phyloP scores from a whole-genome alignment of 2,797 vertebrate species.

The Capromys pilorides region DNA sequence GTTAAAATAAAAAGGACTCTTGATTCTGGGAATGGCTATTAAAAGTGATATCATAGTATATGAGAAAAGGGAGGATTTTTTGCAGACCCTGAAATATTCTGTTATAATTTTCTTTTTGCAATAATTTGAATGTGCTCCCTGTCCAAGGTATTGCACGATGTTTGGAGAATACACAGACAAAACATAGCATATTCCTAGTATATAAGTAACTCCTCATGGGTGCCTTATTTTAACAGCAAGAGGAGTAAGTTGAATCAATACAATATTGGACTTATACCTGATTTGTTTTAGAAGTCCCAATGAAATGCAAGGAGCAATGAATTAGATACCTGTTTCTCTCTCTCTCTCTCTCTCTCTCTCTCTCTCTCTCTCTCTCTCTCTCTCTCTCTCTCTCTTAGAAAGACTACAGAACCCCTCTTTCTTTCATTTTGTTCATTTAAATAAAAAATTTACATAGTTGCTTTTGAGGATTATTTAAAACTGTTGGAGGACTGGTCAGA shows the following conservation, averaged over 20 bases:
- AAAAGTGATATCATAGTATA: neutral
- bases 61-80: neutral
- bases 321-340: neutral
- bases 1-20: neutral
- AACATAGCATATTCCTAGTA: neutral
- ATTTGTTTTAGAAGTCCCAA: constrained; percentile 1
- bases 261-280: neutral
- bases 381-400: neutral
- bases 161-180: neutral
- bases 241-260: neutral
- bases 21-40: neutral
- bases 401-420: neutral
- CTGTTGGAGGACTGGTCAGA: too few relatives aligned
- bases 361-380: neutral
- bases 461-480: constrained; percentile 2
- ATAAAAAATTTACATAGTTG: constrained; percentile 6
- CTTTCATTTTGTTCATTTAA: neutral
- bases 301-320: neutral
- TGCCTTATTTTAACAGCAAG: neutral
- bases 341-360: neutral
- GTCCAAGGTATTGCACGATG: neutral
- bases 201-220: constrained; percentile 24
- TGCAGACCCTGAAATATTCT: neutral
- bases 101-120: neutral
- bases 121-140: neutral